phyloP scores from a whole-genome alignment of 2,113 vertebrate genomes.

The Callorhinus ursinus region DNA sequence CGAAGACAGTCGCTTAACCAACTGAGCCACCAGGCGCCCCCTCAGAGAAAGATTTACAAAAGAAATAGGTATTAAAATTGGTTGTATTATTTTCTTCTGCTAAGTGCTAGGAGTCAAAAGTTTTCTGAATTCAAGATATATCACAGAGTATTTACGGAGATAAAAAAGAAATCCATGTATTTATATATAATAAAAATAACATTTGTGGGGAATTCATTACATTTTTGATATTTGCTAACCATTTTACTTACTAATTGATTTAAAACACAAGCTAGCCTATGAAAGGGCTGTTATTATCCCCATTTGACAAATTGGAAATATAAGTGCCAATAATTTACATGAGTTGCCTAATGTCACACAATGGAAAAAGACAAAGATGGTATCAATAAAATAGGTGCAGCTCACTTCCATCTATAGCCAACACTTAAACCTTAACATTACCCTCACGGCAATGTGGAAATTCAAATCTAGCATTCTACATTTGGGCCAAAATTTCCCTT shows the following conservation, averaged over 20 bases:
- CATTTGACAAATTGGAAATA: background rate
- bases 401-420: background rate
- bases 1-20: too few species aligned
- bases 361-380: background rate
- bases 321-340: background rate
- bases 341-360: background rate
- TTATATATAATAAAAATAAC: background rate
- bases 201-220: background rate
- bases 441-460: background rate
- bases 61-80: background rate
- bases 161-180: background rate
- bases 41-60: background rate
- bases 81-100: background rate
- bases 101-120: background rate
- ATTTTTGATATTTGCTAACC: background rate
- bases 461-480: background rate
- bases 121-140: background rate
- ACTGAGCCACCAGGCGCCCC: too few species aligned
- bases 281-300: background rate
- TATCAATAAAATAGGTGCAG: background rate
- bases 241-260: background rate
- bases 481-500: background rate
- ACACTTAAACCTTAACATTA: background rate
- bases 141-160: background rate
- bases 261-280: background rate